Evolutionary conservation across 2,888 invertebrate genomes (phyloP), one percentile per base, ranked within the genome.

Genomic region (Dynastes hyllus): DNA sequence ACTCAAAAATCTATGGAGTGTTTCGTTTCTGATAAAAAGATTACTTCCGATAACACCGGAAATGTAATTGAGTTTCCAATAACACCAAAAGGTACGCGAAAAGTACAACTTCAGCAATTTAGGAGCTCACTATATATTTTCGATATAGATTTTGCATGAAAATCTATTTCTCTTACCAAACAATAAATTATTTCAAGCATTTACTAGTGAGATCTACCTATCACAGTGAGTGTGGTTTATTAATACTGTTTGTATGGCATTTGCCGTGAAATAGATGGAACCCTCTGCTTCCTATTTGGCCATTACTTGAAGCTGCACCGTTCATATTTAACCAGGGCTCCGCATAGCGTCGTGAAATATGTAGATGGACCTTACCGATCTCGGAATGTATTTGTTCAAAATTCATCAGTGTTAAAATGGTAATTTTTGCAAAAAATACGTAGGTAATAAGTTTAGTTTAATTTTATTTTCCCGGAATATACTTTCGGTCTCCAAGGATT

Each of bases 361-460:
- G 55, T 58, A 73, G 58, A 58, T 73, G 40, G 58, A 55, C 58
- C 40, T 73, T 58, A 73, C 73, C 73, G 58, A 73, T 73, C 58
- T 37, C 37, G 27, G 13, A 22, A 22, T 37, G 22, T 73, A 40
- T 58, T 22, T 73, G 37, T 73, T 58, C 58, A 73, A 73, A 73
- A 73, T 73, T 73, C 55, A 73, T 73, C 58, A 61, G 40, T 40
- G 13, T 29, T 73, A 58, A 73, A 22, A 73, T 73, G 73, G 58
- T 40, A 58, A 73, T 73, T 73, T 27, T 40, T 16, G 32, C 2
- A 32, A 58, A 58, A 58, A 73, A 58, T 79, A 81, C 82, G 80
- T 82, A 81, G 83, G 84, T 82, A 85, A 85, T 85, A 84, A 85
- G 84, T 85, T 83, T 81, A 81, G 82, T 85, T 84, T 85, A 85